Evolutionary conservation across 1,140 invertebrate species (phyloP), one percentile per base, ranked within the genome.

Genomic region (Solen grandis): DNA sequence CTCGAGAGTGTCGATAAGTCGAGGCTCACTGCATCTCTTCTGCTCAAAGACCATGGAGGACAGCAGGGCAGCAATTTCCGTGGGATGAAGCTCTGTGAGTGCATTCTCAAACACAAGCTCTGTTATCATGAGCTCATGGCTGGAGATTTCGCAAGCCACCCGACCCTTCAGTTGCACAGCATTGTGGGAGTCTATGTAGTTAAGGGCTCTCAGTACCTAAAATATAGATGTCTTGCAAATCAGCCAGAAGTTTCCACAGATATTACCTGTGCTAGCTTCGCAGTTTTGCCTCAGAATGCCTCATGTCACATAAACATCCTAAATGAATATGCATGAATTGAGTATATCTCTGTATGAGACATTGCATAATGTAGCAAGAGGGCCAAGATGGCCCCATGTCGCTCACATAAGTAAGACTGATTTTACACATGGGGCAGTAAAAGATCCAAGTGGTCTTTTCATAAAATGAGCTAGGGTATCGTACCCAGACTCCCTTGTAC

Each of bases 131-230:
- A 99, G 93, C 91, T 99, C 98, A 74, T 95, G 93, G 76, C 96
- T 97, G 22, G 97, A 97, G 95, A 99, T 99, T 91, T 98, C 96
- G 89, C 98, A 97, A 3, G 98, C 99, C 10, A 99, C 97, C 77
- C 96, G 94, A 14, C 98, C 98, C 93, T 99, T 99, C 46, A 98
- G 90, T 69, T 95, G 94, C 25, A 94, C 95, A 94, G 95, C 92
- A 93, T 96, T 95, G 77, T 95, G 93, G 13, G 93, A 91, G 92
- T 97, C 95, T 60, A 95, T 91, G 82, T 94, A 95, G 25, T 92
- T 95, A 13, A 99, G 92, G 82, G 94, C 92, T 86, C 95, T 94
- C 0, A 99, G 90, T n/a, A 99, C 95, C 91, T 93, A 65, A 14
- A 88, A 86, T 33, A 50, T 25, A 84, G 57, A 76, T 35, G 38